Conservation (phyloP, 2,888 invertebrate species). For the Tetrapedia diversipes region DNA sequence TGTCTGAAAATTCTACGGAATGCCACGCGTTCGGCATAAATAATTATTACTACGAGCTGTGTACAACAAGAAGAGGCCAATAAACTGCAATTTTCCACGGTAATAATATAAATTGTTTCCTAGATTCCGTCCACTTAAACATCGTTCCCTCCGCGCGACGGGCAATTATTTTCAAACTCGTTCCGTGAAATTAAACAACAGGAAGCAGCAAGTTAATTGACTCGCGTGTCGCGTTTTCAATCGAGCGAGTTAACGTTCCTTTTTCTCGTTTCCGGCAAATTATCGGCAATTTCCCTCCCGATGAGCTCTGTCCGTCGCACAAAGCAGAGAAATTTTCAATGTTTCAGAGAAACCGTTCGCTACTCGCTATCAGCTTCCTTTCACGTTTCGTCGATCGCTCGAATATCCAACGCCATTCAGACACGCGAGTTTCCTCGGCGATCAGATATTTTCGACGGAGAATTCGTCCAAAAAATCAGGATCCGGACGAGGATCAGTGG, state of each 20-base stretch:
- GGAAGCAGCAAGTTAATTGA: not conserved
- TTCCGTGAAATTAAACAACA: not conserved
- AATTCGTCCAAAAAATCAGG: not conserved
- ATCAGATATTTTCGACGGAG: not conserved
- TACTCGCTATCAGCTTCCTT: not conserved
- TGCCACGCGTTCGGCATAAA: no score
- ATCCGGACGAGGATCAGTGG: slow-evolving; percentile 8
- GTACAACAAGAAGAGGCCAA: no score
- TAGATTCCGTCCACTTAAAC: not conserved
- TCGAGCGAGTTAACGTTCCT: not conserved
- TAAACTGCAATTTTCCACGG: no score
- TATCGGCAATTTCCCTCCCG: not conserved
- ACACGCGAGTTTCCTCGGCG: not conserved
- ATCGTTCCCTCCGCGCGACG: no score
- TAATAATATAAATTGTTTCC: no score
- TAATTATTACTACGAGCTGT: no score
- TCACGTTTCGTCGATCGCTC: not conserved
- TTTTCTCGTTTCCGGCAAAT: not conserved
- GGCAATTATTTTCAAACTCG: no score
- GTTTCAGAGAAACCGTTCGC: not conserved
- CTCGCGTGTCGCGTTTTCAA: no score
- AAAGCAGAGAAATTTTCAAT: not conserved
- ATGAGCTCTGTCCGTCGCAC: not conserved
- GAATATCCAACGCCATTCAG: no score
- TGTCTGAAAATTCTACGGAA: no score